Evolutionary conservation across 64 coral and sea anemone genomes (phyloP).

Genomic region (Acropora tenuis): DNA sequence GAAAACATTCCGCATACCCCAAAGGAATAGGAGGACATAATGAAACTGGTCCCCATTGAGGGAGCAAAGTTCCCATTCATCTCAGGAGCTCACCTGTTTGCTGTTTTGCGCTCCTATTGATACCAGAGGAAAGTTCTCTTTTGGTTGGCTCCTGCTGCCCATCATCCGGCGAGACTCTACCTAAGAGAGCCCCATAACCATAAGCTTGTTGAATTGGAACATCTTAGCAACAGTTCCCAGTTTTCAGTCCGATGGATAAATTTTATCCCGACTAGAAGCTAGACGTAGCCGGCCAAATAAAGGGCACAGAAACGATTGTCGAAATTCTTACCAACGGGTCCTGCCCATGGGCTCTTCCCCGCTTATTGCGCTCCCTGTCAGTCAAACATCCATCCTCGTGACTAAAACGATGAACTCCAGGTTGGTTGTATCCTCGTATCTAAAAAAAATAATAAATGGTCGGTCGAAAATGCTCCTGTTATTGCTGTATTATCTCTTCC

Average conservation of each 20-base stretch:
- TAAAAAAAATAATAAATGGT: background rate
- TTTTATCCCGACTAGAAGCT: too few species aligned
- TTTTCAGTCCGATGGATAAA: too few species aligned
- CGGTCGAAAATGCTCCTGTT: too few species aligned
- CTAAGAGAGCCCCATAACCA: background rate
- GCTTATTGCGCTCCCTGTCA: slow-evolving; percentile 24
- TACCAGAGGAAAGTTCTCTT: slow-evolving; percentile 27
- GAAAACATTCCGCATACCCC: too few species aligned
- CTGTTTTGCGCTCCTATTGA: slow-evolving; percentile 5
- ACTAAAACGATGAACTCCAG: slow-evolving; percentile 29
- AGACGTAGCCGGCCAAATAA: background rate
- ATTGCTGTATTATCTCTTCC: too few species aligned
- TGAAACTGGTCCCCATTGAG: too few species aligned
- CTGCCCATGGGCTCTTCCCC: background rate
- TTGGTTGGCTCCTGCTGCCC: slow-evolving; percentile 24
- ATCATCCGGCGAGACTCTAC: slow-evolving; percentile 24
- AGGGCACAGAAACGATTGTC: background rate
- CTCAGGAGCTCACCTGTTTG: background rate
- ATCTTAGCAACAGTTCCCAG: too few species aligned
- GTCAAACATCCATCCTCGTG: slow-evolving; percentile 44
- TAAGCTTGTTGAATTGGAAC: background rate
- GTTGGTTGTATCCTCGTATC: slow-evolving; percentile 34
- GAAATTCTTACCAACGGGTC: slow-evolving; percentile 1
- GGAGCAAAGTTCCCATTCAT: background rate
- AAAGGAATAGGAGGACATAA: too few species aligned